These are phyloP conservation scores for Acronicta psi DNA, from an alignment of 2,888 invertebrate species.

Conservation along the genomic window DNA sequence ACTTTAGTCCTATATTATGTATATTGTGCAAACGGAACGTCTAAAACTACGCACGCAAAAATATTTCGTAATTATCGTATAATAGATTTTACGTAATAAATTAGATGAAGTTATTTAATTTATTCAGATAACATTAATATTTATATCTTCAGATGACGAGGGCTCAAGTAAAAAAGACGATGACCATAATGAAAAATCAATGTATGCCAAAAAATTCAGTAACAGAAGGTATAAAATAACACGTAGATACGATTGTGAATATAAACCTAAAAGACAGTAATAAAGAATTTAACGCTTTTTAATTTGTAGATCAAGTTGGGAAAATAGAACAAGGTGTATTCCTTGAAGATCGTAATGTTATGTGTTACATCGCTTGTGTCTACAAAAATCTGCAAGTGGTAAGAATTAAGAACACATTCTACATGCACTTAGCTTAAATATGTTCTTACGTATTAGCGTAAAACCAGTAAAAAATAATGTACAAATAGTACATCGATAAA, in stretches of 20 bases:
- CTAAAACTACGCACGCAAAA: too few species aligned
- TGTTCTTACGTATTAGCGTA: too few species aligned
- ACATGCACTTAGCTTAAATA: too few species aligned
- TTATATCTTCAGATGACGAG: conserved; percentile 71
- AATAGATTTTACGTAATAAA: too few species aligned
- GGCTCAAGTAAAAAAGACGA: conserved; percentile 90
- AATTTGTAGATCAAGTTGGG: conserved; percentile 72
- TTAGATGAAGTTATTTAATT: too few species aligned
- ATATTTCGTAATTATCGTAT: too few species aligned
- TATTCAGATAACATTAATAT: background rate
- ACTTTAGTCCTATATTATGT: background rate
- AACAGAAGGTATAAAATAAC: conserved; percentile 80
- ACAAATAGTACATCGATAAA: too few species aligned
- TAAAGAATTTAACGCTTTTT: conserved; percentile 4
- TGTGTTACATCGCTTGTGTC: conserved; percentile 78
- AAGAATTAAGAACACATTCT: conserved; percentile 38
- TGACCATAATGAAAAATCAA: conserved; percentile 88
- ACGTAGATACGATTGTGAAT: background rate
- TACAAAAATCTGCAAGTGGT: conserved; percentile 77
- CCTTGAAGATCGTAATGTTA: conserved; percentile 73
- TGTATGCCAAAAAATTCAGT: conserved; percentile 90
- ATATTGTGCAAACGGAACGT: too few species aligned
- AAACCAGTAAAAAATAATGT: too few species aligned
- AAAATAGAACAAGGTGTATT: conserved; percentile 79
- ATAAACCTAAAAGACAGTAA: background rate